Percentiles rank a stretch among this genome's conserved stretches.
These are phyloP conservation scores for Odontamblyopus lacepedii DNA, from an alignment of 2,797 vertebrate genomes.

Conservation along the genomic window DNA sequence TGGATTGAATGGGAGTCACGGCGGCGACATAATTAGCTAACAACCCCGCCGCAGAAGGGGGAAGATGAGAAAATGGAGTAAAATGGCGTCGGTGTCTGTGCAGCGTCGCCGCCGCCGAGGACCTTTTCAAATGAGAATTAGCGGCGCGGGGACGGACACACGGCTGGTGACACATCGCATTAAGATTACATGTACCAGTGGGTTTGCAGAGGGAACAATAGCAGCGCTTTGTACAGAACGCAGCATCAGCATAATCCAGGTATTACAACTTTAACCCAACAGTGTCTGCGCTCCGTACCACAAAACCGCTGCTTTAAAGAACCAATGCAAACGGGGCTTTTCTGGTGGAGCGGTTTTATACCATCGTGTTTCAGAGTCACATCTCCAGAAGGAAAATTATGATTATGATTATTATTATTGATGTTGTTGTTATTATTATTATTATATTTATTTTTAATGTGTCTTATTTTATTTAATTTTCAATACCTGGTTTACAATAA, in stretches of 20 bases:
- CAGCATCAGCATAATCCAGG: background rate
- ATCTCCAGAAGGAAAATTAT: no score
- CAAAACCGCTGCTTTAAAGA: background rate
- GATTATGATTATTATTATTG: no score
- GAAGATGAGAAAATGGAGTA: background rate
- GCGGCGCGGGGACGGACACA: background rate
- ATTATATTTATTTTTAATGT: no score
- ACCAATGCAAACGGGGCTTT: no score
- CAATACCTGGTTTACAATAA: no score
- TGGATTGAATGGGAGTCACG: no score
- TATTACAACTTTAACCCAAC: background rate
- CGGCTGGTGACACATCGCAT: slow-evolving; percentile 6
- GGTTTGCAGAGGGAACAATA: slow-evolving; percentile 2
- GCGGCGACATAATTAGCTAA: background rate
- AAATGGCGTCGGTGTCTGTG: no score
- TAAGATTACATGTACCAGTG: slow-evolving; percentile 4
- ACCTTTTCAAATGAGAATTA: background rate
- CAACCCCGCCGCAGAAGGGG: background rate
- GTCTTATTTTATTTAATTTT: no score
- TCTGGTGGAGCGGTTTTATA: no score
- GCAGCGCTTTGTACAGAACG: background rate
- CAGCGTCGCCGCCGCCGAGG: background rate
- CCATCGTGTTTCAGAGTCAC: no score
- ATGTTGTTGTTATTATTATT: no score
- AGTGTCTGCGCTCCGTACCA: background rate